These are phyloP conservation scores for Adrianichthys oophorus DNA, from an alignment of 2,797 vertebrate species.

Conservation along the genomic window DNA sequence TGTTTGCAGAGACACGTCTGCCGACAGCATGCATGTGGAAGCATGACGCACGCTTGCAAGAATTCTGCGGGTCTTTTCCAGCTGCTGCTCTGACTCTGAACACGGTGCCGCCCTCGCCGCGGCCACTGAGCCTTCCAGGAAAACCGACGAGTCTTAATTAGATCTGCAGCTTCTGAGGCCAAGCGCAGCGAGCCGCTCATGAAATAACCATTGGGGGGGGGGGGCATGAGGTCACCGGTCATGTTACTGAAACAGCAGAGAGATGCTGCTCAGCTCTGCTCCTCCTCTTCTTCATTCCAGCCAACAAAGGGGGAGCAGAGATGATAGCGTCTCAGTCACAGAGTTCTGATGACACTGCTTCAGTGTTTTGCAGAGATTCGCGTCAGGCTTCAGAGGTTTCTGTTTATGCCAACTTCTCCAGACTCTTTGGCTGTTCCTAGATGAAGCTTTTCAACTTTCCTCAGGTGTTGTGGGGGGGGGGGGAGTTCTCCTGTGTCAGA, in stretches of 20 bases:
- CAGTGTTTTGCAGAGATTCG: too few species aligned
- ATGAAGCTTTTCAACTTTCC: too few species aligned
- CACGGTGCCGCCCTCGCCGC: conserved; percentile 15
- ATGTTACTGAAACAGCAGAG: conserved; percentile 27
- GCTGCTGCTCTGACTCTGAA: conserved; percentile 37
- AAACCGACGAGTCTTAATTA: conserved; percentile 51
- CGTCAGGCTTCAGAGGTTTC: too few species aligned
- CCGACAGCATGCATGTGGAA: too few species aligned
- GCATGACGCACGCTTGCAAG: conserved; percentile 20
- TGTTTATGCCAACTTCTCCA: too few species aligned
- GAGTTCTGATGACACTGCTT: too few species aligned
- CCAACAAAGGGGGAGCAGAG: not conserved
- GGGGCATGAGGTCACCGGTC: conserved; percentile 39
- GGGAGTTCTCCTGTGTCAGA: too few species aligned
- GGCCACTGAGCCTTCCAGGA: conserved; percentile 38
- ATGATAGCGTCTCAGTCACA: too few species aligned
- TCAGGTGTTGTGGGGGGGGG: too few species aligned
- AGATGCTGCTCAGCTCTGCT: conserved; percentile 19
- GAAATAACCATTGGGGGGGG: conserved; percentile 38
- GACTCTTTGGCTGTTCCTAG: too few species aligned
- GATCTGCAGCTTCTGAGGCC: conserved; percentile 48
- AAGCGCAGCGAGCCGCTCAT: conserved; percentile 21
- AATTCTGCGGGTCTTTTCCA: conserved; percentile 29
- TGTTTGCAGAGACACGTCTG: too few species aligned
- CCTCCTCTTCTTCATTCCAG: not conserved